Conservation (phyloP, 2,888 invertebrate genomes). For the Cantharis rustica region DNA sequence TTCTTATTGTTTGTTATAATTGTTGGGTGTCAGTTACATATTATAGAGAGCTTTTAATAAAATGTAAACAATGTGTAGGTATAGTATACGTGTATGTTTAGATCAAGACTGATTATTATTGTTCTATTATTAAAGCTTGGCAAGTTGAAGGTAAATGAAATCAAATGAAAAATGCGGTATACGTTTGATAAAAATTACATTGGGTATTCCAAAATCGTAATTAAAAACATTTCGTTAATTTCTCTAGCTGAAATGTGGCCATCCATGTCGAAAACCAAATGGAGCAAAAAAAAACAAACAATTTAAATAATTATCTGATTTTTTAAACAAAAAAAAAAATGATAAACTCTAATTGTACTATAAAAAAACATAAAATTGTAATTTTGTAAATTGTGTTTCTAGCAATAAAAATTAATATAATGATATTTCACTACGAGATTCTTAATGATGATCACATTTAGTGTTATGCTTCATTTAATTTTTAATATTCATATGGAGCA, state of each 20-base stretch:
- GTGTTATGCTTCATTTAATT: conserved; percentile 9
- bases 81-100: background rate
- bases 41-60: background rate
- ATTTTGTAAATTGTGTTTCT: background rate
- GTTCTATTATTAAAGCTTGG: background rate
- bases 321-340: conserved; percentile 2
- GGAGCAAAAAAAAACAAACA: background rate
- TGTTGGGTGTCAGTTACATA: background rate
- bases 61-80: background rate
- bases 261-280: background rate
- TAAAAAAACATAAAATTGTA: background rate
- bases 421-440: conserved; percentile 1
- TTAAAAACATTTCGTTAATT: background rate
- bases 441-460: conserved; percentile 13
- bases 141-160: background rate
- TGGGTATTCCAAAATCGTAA: background rate
- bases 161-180: background rate
- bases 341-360: background rate
- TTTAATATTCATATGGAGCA: conserved; percentile 1
- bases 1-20: background rate
- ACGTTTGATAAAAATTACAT: background rate
- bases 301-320: background rate
- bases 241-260: background rate
- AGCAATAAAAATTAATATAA: background rate
- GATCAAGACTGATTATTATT: background rate